phyloP scores from a whole-genome alignment of 2,113 vertebrate species.

The Lepisosteus oculatus region DNA sequence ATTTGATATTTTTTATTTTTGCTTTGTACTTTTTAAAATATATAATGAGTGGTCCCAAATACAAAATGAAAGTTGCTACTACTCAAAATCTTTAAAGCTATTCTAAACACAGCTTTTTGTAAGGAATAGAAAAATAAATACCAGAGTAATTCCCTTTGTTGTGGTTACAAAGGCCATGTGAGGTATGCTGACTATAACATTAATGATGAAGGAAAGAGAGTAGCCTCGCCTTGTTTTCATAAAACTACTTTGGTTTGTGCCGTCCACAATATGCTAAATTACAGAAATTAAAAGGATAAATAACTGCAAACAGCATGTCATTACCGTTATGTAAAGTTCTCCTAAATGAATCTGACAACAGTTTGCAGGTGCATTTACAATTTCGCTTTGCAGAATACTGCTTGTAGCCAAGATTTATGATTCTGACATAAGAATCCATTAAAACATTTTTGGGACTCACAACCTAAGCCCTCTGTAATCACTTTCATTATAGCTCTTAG shows the following conservation, averaged over 20 bases:
- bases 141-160: constrained; percentile 13
- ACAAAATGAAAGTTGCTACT: background rate
- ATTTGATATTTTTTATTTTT: background rate
- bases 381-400: constrained; percentile 47
- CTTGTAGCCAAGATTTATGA: constrained; percentile 69
- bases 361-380: constrained; percentile 69
- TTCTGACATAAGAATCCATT: constrained; percentile 80
- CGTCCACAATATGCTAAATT: constrained; percentile 47
- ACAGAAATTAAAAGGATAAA: constrained; percentile 57
- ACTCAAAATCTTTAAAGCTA: background rate
- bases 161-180: constrained; percentile 20
- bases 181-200: constrained; percentile 46
- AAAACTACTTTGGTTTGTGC: constrained; percentile 43
- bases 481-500: constrained; percentile 71
- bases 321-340: constrained; percentile 31
- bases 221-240: constrained; percentile 57
- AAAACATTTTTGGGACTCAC: constrained; percentile 72
- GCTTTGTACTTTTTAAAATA: no score
- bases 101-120: background rate
- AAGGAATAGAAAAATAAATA: background rate
- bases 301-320: constrained; percentile 48
- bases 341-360: constrained; percentile 46
- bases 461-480: constrained; percentile 66
- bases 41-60: no score
- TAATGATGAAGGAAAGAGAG: constrained; percentile 60